Conservation (phyloP, 2,888 invertebrate genomes). For the Isoperla grammatica region DNA sequence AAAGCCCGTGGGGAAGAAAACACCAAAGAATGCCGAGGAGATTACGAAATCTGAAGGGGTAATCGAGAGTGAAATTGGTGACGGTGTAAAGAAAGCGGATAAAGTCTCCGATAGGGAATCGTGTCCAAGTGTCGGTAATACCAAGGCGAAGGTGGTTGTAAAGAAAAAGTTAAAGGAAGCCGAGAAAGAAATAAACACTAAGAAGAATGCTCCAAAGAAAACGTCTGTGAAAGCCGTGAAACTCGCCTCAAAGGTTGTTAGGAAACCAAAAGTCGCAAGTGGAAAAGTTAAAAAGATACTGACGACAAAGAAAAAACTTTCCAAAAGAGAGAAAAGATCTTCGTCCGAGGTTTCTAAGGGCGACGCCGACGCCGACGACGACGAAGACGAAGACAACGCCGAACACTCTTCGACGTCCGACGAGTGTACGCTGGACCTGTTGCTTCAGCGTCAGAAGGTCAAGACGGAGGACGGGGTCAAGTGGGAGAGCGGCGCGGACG, state of each 20-base stretch:
- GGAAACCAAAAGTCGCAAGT: neutral
- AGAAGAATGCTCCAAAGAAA: constrained; percentile 25
- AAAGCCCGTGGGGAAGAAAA: constrained; percentile 6
- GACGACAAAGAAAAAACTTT: constrained; percentile 34
- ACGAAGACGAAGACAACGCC: constrained; percentile 33
- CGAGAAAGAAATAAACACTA: neutral
- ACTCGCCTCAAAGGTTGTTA: neutral
- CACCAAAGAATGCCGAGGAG: constrained; percentile 7
- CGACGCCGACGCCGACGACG: constrained; percentile 27
- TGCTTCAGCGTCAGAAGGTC: constrained; percentile 34
- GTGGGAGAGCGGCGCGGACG: constrained; percentile 32
- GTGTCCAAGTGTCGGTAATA: neutral
- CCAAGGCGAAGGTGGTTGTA: constrained; percentile 1
- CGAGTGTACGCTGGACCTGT: constrained; percentile 36
- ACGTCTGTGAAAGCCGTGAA: constrained; percentile 20
- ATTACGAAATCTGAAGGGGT: neutral
- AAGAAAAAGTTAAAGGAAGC: constrained; percentile 16
- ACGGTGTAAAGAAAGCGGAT: neutral
- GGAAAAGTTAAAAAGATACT: constrained; percentile 33
- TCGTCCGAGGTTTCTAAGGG: constrained; percentile 33
- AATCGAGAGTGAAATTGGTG: neutral
- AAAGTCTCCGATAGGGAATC: neutral
- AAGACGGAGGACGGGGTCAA: constrained; percentile 31
- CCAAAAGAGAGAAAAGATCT: constrained; percentile 34
- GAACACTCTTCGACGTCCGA: constrained; percentile 33